Conservation (phyloP, 2,113 vertebrate genomes). For the Perognathus longimembris region DNA sequence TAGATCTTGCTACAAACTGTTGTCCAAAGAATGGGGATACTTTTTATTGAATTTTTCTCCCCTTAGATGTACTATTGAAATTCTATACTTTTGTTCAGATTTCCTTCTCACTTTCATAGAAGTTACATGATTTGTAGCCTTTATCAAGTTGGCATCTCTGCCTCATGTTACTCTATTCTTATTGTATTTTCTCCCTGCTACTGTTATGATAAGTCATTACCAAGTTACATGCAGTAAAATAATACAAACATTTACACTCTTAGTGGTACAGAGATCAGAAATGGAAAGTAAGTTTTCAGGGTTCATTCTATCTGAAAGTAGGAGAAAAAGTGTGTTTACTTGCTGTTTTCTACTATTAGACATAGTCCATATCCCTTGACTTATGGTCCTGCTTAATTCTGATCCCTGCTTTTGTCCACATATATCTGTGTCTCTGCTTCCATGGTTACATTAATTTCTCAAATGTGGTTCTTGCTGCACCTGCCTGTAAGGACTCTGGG, state of each 20-base stretch:
- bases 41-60: neutral
- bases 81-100: neutral
- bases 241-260: neutral
- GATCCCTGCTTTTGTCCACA: neutral
- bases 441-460: neutral
- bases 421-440: neutral
- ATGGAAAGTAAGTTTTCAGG: neutral
- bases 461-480: neutral
- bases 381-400: neutral
- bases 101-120: neutral
- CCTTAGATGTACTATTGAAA: neutral
- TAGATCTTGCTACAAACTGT: neutral
- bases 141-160: neutral
- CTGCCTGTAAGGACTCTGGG: neutral
- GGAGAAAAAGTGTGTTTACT: neutral
- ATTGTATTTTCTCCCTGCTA: neutral
- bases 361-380: neutral
- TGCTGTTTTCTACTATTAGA: neutral
- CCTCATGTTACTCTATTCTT: neutral
- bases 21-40: neutral
- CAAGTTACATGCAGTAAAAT: neutral
- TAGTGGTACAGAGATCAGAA: neutral
- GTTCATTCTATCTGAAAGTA: neutral
- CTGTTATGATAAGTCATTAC: neutral
- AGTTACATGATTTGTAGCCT: neutral